Base-by-base conservation (phyloP, 2,113 vertebrate genomes). In the Abramis brama region DNA sequence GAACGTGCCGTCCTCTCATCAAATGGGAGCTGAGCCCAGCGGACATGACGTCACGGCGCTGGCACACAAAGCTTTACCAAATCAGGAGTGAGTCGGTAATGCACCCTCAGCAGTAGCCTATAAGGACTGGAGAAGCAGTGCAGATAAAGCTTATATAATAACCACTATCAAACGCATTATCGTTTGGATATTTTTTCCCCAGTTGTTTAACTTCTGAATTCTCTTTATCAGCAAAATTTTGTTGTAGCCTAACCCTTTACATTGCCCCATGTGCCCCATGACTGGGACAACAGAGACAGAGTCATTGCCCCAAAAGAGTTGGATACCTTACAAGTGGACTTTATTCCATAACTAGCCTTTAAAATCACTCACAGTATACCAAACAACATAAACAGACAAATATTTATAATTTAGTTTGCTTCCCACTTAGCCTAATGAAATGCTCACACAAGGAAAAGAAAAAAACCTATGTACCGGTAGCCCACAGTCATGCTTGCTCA, bases 11-110 rank as follows among this genome's bases (percentile, higher is more conserved):
- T 59, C 60, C 52, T 77, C 78, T 81, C 79, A 85, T 83, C 73
- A 89, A 86, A 88, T 59, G 70, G 76, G 79, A 82, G 75, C 75
- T 62, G 45, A 77, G 55, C 75, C 86, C 66, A 80, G 66, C 77
- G 87, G 85, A 88, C 59, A 82, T 90, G 86, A 90, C 87, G 85
- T 91, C 87, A 91, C 15, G 6, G 30, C 33, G 27, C 57, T 83
- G 47, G 85, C 60, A 78, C 80, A 59, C 70, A 68, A 71, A 78
- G 87, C 87, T 85, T 88, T 30, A 64, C 85, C 81, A 83, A 84
- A 68, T 86, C 84, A 86, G 80, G 71, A 87, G 71, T 30, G 55
- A 73, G 39, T 57, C 82, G 47, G 43, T 57, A 36, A 71, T 57
- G 81, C 81, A 55, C 47, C 66, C 19, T 17, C 81, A 39, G 66